phyloP scores from a whole-genome alignment of 2,888 invertebrate species.

The Aspidapion aeneum region DNA sequence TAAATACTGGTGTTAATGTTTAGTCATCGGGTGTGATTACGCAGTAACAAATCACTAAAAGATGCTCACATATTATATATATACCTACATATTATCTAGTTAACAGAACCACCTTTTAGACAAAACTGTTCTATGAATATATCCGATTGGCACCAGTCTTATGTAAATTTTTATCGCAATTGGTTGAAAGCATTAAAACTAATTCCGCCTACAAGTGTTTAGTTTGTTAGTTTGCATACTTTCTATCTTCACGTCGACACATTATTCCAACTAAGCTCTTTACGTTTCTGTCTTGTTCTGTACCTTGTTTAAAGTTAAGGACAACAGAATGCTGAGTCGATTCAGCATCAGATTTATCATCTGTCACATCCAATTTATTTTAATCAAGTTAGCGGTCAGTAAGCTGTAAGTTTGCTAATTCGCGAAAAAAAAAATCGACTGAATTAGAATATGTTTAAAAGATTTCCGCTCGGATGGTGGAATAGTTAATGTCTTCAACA shows the following conservation, averaged over 20 bases:
- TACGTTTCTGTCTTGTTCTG: background rate
- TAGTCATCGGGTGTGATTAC: too few relatives aligned
- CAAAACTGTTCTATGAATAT: too few relatives aligned
- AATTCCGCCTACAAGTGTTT: conserved; percentile 28
- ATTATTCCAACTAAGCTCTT: background rate
- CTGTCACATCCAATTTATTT: background rate
- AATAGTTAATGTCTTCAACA: background rate
- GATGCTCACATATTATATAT: too few relatives aligned
- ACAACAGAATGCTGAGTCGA: background rate
- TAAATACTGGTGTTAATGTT: too few relatives aligned
- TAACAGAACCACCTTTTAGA: too few relatives aligned
- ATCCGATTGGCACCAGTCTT: conserved; percentile 21
- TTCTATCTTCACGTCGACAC: background rate
- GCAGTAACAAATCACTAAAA: too few relatives aligned
- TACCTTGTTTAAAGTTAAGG: background rate
- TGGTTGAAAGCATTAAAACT: conserved; percentile 22
- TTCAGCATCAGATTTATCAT: background rate
- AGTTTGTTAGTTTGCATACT: background rate
- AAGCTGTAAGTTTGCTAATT: background rate
- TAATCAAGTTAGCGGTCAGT: background rate
- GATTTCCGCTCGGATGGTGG: background rate
- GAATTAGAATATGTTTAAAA: background rate
- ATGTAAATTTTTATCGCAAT: conserved; percentile 27
- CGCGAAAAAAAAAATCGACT: background rate
- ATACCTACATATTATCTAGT: too few relatives aligned